Evolutionary conservation across 2,797 vertebrate species (phyloP), one percentile per base, ranked within the genome.

Genomic region (Otolemur crassicaudatus): DNA sequence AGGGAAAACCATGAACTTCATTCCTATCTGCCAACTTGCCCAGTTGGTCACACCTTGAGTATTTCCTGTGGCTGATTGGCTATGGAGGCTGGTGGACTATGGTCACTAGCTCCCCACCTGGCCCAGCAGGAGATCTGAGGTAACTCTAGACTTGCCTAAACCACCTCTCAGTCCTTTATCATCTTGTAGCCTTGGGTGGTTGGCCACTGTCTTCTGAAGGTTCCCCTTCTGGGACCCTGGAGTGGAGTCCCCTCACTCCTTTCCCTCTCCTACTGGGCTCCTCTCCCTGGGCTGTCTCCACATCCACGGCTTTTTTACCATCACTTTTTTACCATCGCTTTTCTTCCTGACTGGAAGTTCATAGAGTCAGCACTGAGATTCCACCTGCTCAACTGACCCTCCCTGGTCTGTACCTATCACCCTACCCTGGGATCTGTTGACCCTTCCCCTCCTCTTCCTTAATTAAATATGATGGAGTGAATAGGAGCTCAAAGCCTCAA

Each of bases 41-140:
- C 49, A 40, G 5, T 43, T 43, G 0, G 31, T n/a, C 0, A 8
- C 3, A 14, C 11, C 2, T 3, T 60, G 58, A 60, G 31, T 12
- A 27, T 31, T 87, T 87, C 61, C 53, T 81, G 65, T 34, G 27
- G 65, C 40, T 43, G 60, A 40, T 27, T 27, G 53, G 40, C 53
- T 12, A 6, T 17, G 56, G 37, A 9, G 58, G 2, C n/a, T 49
- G 79, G 46, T 29, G 19, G 65, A 20, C 69, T 37, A 19, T 58
- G 12, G 31, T 76, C 69, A 53, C 6, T 3, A 82, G 34, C 27
- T 60, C 65, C 13, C 34, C 46, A n/a, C 63, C 58, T 73, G 67
- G 60, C n/a, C 67, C 29, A 23, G 49, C 73, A 90, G 58, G 83
- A 90, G 58, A 49, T 13, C n/a, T 5, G 0, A 8, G 37, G 65